Evolutionary conservation across 2,888 invertebrate species (phyloP).

Genomic region (Drosophila multiciliata): DNA sequence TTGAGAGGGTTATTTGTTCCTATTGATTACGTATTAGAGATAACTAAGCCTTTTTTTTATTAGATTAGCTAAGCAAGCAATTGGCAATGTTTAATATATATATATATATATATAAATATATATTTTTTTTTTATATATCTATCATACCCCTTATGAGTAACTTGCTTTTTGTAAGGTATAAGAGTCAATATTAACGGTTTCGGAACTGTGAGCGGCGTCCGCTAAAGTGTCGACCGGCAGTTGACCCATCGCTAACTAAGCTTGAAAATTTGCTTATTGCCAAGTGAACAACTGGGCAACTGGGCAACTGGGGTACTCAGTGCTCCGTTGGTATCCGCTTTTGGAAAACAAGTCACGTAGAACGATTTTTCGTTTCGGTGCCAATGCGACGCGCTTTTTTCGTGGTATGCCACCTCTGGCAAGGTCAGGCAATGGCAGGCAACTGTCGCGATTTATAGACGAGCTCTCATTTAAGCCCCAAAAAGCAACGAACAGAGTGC

Average conservation of each 20-base stretch:
- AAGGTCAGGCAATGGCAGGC: constrained; percentile 58
- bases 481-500: constrained; percentile 8
- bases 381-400: constrained; percentile 71
- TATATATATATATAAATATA: too few relatives aligned
- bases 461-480: constrained; percentile 38
- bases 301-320: constrained; percentile 20
- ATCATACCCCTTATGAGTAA: background rate
- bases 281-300: constrained; percentile 26
- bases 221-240: constrained; percentile 37
- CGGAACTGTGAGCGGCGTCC: constrained; percentile 6
- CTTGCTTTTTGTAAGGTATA: constrained; percentile 21
- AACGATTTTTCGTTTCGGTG: constrained; percentile 71
- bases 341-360: constrained; percentile 72
- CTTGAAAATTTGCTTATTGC: constrained; percentile 60
- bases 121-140: too few relatives aligned
- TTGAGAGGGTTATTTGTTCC: background rate
- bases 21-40: background rate
- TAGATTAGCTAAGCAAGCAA: background rate
- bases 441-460: constrained; percentile 52
- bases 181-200: constrained; percentile 8
- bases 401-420: constrained; percentile 69
- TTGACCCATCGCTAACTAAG: constrained; percentile 56
- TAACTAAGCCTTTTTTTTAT: background rate
- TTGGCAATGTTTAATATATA: too few relatives aligned
- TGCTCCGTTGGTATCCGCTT: constrained; percentile 30